These are phyloP conservation scores for Prunella fulvescens DNA, from an alignment of 2,113 vertebrate species.

Conservation along the genomic window DNA sequence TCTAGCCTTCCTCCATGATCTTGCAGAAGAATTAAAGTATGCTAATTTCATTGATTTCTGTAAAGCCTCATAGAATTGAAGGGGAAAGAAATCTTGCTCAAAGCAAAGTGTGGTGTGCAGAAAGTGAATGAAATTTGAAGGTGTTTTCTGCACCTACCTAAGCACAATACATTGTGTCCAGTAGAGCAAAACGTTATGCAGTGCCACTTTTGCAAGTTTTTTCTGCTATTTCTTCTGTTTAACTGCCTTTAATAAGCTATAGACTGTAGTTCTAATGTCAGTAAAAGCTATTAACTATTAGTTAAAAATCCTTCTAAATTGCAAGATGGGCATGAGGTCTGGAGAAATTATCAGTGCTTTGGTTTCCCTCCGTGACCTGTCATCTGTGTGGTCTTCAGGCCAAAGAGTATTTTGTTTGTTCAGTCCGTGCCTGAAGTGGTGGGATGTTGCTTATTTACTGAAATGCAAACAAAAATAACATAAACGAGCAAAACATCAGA, in stretches of 20 bases:
- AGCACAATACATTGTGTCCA: neutral
- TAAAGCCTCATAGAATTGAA: neutral
- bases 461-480: neutral
- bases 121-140: neutral
- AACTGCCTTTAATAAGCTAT: neutral
- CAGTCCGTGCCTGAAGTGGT: neutral
- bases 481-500: neutral
- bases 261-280: neutral
- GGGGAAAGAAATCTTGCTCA: neutral
- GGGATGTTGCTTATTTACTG: neutral
- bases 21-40: neutral
- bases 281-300: neutral
- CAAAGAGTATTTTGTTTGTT: neutral
- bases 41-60: neutral
- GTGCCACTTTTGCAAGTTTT: neutral
- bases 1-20: neutral
- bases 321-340: neutral
- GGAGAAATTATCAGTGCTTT: neutral
- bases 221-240: neutral
- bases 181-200: neutral
- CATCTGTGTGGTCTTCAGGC: neutral
- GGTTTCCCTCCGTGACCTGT: neutral
- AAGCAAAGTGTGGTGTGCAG: neutral
- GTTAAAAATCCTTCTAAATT: neutral
- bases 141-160: neutral